phyloP scores from a whole-genome alignment of 2,797 vertebrate genomes.

The Sebastes nivosus region DNA sequence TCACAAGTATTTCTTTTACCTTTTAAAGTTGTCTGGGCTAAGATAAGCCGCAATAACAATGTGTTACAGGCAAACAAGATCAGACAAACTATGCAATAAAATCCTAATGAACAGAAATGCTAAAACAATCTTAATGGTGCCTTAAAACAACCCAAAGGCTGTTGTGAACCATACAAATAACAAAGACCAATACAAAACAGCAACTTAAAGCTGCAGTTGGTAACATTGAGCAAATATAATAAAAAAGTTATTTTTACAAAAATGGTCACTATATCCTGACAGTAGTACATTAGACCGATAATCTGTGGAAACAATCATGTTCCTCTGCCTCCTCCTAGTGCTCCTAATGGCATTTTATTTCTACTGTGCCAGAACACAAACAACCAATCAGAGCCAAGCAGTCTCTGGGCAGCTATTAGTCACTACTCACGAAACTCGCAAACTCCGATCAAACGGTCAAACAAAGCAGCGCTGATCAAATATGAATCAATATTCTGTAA shows the following conservation, averaged over 20 bases:
- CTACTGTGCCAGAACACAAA: not conserved
- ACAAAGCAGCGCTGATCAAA: not conserved
- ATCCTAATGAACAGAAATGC: not conserved
- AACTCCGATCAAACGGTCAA: not conserved
- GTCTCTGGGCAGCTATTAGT: not conserved
- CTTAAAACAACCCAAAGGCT: not conserved
- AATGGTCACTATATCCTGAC: not conserved
- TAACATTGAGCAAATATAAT: not conserved
- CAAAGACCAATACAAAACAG: not conserved
- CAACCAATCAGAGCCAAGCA: not conserved
- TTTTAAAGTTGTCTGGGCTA: not conserved
- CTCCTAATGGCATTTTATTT: not conserved
- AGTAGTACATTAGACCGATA: not conserved
- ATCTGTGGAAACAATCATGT: not conserved
- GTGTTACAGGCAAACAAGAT: not conserved
- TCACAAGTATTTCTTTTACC: not conserved
- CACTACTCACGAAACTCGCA: not conserved
- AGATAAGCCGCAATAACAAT: not conserved
- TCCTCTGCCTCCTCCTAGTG: not conserved
- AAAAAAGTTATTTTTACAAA: not conserved
- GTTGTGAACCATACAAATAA: not conserved
- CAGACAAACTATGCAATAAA: not conserved
- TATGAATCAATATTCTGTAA: not conserved
- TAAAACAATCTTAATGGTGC: not conserved
- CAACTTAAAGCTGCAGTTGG: not conserved